Percentiles rank a stretch among this genome's conserved stretches.
These are phyloP conservation scores for Drosophila sulfurigaster DNA, from an alignment of 1,140 invertebrate species.

Conservation along the genomic window DNA sequence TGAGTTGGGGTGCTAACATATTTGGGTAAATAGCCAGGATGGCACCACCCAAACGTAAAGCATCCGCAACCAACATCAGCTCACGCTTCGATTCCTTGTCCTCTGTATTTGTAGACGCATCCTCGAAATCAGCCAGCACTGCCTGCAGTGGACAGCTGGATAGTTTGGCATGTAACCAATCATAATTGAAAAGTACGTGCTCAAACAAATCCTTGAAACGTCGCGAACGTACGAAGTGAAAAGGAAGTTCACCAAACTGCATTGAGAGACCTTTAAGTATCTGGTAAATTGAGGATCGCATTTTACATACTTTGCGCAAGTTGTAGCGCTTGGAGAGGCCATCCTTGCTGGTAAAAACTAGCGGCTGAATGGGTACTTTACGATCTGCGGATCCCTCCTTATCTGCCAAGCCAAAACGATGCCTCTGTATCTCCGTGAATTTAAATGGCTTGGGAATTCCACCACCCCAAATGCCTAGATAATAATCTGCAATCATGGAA, in stretches of 20 bases:
- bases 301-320: conserved; percentile 90
- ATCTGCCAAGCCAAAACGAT: conserved; percentile 92
- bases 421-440: conserved; percentile 96
- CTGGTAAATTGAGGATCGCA: too few species aligned
- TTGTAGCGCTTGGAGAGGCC: conserved; percentile 94
- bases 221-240: conserved; percentile 95
- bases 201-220: conserved; percentile 97
- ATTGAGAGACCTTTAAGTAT: conserved; percentile 46
- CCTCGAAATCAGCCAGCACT: conserved; percentile 97
- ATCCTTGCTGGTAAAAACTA: conserved; percentile 96
- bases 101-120: conserved; percentile 93
- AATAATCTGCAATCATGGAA: conserved; percentile 99
- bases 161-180: conserved; percentile 98
- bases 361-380: conserved; percentile 97
- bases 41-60: conserved; percentile 95
- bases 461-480: conserved; percentile 97
- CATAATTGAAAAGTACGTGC: conserved; percentile 98
- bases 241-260: conserved; percentile 97
- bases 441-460: conserved; percentile 98
- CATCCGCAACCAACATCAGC: conserved; percentile 97
- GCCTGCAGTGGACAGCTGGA: conserved; percentile 97
- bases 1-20: conserved; percentile 97
- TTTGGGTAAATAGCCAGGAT: conserved; percentile 96
- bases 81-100: conserved; percentile 95
- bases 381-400: conserved; percentile 97